Evolutionary conservation across 1,140 invertebrate genomes (phyloP).

Genomic region (Aphelinus certus): DNA sequence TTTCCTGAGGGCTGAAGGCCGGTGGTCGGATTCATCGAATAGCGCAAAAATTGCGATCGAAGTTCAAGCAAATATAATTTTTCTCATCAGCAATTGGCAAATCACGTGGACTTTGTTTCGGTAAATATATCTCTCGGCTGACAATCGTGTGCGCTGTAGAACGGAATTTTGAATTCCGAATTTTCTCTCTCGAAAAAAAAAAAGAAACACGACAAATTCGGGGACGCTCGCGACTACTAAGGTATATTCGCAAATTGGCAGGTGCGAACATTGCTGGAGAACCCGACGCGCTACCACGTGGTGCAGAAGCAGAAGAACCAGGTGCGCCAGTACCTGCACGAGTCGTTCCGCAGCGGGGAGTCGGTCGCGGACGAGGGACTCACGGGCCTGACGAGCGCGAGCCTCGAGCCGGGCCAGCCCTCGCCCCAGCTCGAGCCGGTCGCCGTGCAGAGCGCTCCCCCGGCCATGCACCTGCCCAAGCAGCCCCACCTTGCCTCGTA

Average conservation of each 20-base stretch:
- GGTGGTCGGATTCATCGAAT: no score
- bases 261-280: slow-evolving; percentile 86
- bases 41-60: no score
- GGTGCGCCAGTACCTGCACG: slow-evolving; percentile 85
- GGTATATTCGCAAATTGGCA: slow-evolving; percentile 47
- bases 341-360: slow-evolving; percentile 69
- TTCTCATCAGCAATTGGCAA: no score
- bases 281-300: slow-evolving; percentile 91
- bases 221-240: no score
- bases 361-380: slow-evolving; percentile 10
- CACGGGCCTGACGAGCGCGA: slow-evolving; percentile 21
- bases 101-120: no score
- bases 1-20: no score
- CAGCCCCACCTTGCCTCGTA: slow-evolving; percentile 59
- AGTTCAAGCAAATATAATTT: no score
- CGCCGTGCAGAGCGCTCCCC: slow-evolving; percentile 59
- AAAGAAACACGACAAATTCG: no score
- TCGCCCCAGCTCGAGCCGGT: slow-evolving; percentile 49
- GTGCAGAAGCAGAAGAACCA: slow-evolving; percentile 90
- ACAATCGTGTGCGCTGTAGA: no score
- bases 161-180: no score
- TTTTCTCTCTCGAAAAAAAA: no score
- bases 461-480: slow-evolving; percentile 43
- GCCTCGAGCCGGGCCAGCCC: slow-evolving; percentile 42
- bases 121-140: no score